Conservation (phyloP, 2,888 invertebrate genomes). For the Melieria omissa region DNA sequence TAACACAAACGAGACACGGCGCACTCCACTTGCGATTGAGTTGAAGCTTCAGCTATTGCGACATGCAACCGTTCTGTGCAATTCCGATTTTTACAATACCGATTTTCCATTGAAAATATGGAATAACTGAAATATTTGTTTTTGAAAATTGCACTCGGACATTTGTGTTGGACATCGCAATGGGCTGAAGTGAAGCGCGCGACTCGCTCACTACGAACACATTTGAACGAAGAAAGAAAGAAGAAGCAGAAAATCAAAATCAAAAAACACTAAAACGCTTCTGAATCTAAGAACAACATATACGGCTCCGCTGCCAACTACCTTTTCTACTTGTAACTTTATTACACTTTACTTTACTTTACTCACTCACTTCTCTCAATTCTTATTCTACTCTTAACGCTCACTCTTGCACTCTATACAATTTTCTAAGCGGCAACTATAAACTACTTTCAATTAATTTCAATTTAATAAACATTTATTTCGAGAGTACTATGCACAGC, state of each 20-base stretch:
- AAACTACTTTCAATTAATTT: not conserved
- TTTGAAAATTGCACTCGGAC: too few relatives aligned
- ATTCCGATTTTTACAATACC: too few relatives aligned
- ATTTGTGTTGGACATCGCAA: too few relatives aligned
- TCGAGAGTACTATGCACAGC: slow-evolving; percentile 2
- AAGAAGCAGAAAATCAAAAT: slow-evolving; percentile 23
- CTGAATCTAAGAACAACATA: slow-evolving; percentile 4
- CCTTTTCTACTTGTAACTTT: not conserved
- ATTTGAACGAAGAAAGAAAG: too few relatives aligned
- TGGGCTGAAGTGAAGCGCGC: too few relatives aligned
- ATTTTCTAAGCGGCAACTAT: not conserved
- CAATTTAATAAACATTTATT: slow-evolving; percentile 1
- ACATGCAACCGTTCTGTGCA: too few relatives aligned
- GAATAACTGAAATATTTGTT: too few relatives aligned
- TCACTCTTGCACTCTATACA: slow-evolving; percentile 5
- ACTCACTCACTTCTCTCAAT: slow-evolving; percentile 3
- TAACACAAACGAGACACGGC: too few relatives aligned
- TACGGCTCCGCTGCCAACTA: slow-evolving; percentile 13
- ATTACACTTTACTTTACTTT: slow-evolving; percentile 12
- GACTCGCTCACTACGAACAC: too few relatives aligned
- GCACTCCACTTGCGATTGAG: too few relatives aligned
- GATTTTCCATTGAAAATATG: too few relatives aligned
- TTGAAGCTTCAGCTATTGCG: not conserved
- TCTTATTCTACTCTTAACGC: slow-evolving; percentile 10
- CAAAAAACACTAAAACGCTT: slow-evolving; percentile 20